Evolutionary conservation across 64 coral and sea anemone species (phyloP), one percentile per base, ranked within the genome.

Genomic region (Dendronephthya gigantea): DNA sequence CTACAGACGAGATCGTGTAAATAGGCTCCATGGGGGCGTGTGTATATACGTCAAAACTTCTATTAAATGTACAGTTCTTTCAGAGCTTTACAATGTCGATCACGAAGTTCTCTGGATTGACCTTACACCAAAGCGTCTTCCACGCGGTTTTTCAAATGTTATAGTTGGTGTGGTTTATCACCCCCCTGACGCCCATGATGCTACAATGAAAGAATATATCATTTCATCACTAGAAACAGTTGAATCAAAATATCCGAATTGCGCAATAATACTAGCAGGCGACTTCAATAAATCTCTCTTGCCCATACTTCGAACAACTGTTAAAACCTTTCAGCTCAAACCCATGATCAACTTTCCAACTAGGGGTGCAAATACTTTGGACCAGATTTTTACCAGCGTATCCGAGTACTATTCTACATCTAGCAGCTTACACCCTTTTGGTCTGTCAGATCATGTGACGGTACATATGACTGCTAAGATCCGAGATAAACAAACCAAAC

Each of bases 321-420:
- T 50, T 17, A 88, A 82, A 36, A 5, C 68, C 29, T 88, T 88
- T 52, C 41, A 88, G 41, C 49, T 88, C 19, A 88, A 88, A 51
- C 70, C 72, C 36, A 56, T 36, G 52, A 75, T 45, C 41, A 11
- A 45, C 41, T 45, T 45, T 45, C 41, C 41, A 45, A 45, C 41
- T 45, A 45, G 41, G 66, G 86, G 86, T 38, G 74, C 43, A 7
- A 88, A 50, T 13, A 88, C 86, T 81, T 72, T 88, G 11, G 86
- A 88, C 55, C 74, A 82, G n/a, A 88, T 82, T 38, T 82, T 83
- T 83, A 83, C 82, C 16, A 83, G n/a, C 40, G n/a, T 83, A 35
- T 6, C 0, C 50, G 23, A 88, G 27, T 88, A 82, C 19, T 88
- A 52, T 17, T 55, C 37, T 36, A 28, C 33, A 16, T 72, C 86